A percentile compares a stretch with the other conserved stretches of the same genome.
phyloP scores from a whole-genome alignment of 1,140 invertebrate genomes.

The Trichoplusia ni region DNA sequence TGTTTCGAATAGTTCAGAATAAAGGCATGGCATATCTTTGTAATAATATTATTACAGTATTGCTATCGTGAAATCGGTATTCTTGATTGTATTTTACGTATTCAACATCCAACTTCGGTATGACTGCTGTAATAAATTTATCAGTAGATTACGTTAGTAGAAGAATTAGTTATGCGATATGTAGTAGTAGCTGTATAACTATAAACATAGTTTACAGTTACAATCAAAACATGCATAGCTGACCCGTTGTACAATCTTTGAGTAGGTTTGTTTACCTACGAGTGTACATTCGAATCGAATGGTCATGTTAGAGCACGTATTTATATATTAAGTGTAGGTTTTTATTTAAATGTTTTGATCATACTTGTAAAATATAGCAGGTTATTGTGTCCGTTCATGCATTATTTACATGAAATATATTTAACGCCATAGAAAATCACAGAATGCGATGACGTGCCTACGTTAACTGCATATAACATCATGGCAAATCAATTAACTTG shows the following conservation, averaged over 20 bases:
- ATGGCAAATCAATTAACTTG: too few species aligned
- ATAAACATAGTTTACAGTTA: conserved; percentile 2
- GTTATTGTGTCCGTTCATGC: neutral
- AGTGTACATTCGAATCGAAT: too few species aligned
- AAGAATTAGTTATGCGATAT: conserved; percentile 4
- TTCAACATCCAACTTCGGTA: neutral
- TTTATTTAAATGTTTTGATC: too few species aligned
- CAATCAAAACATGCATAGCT: neutral
- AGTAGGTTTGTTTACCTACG: neutral
- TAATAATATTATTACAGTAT: conserved; percentile 1
- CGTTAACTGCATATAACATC: too few species aligned
- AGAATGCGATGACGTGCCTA: too few species aligned
- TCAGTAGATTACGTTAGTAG: too few species aligned
- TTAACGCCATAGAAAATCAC: neutral
- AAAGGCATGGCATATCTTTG: neutral
- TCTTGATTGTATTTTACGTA: neutral
- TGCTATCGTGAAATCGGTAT: neutral
- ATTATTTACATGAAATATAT: neutral
- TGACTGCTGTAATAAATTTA: neutral
- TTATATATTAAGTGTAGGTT: too few species aligned
- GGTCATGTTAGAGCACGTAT: too few species aligned
- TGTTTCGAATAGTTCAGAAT: conserved; percentile 5
- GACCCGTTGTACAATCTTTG: neutral
- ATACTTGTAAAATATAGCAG: neutral
- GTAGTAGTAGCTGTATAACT: too few species aligned